phyloP scores from a whole-genome alignment of 2,888 invertebrate genomes.

The Synergus japonicus region DNA sequence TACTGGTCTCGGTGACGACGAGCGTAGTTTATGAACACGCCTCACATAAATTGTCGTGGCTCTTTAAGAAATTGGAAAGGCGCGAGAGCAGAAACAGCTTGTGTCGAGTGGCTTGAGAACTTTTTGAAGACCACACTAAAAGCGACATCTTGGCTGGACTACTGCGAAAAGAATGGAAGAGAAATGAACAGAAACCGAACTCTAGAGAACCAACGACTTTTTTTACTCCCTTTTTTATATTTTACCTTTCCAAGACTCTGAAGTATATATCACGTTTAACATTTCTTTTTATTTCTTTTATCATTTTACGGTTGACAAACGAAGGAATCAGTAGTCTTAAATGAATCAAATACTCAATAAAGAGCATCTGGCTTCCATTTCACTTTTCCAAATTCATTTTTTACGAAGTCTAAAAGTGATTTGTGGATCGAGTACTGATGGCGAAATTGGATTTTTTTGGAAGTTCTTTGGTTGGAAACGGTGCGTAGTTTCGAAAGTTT shows the following conservation, averaged over 20 bases:
- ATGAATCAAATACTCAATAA: slow-evolving; percentile 10
- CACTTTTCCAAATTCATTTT: slow-evolving; percentile 14
- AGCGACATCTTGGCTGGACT: slow-evolving; percentile 52
- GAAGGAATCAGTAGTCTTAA: not conserved
- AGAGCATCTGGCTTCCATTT: slow-evolving; percentile 10
- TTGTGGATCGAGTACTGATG: slow-evolving; percentile 5
- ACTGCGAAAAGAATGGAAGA: slow-evolving; percentile 48
- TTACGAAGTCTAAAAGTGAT: slow-evolving; percentile 1
- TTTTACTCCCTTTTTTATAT: slow-evolving; percentile 21
- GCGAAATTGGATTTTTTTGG: slow-evolving; percentile 12
- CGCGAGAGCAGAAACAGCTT: slow-evolving; percentile 75
- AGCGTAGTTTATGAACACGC: slow-evolving; percentile 76
- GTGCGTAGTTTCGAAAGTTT: slow-evolving; percentile 20
- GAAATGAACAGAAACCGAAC: slow-evolving; percentile 45
- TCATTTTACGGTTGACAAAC: too few species aligned
- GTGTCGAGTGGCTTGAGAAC: slow-evolving; percentile 73
- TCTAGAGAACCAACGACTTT: slow-evolving; percentile 7
- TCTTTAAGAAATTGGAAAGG: slow-evolving; percentile 78
- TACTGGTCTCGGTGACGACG: slow-evolving; percentile 53
- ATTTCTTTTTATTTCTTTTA: too few species aligned
- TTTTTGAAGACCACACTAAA: slow-evolving; percentile 71
- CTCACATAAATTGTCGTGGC: slow-evolving; percentile 77
- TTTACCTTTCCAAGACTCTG: not conserved
- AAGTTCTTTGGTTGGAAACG: slow-evolving; percentile 1
- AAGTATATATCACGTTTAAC: not conserved